Conservation (phyloP, 2,113 vertebrate genomes). For the Sebastes schlegelii region DNA sequence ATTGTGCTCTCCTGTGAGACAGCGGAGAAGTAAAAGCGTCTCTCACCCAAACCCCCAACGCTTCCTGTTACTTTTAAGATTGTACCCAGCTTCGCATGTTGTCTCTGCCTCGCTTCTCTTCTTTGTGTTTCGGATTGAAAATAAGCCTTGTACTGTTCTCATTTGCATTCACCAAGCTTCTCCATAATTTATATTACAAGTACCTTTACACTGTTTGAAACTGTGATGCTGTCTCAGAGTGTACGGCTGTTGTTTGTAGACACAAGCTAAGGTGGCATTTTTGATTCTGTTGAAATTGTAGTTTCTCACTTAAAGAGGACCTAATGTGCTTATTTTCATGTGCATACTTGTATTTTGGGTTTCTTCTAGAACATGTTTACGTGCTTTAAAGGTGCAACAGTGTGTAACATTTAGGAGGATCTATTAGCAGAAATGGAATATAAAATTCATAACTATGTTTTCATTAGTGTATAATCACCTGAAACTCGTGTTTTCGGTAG, state of each 20-base stretch:
- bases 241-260: conserved; percentile 28
- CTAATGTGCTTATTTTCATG: too few species aligned
- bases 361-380: too few species aligned
- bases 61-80: conserved; percentile 51
- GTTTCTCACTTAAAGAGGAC: neutral
- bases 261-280: neutral
- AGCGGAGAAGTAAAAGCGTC: conserved; percentile 38
- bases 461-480: too few species aligned
- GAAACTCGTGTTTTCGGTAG: too few species aligned
- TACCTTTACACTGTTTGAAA: conserved; percentile 47
- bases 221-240: conserved; percentile 13
- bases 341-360: too few species aligned
- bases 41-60: conserved; percentile 41
- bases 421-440: too few species aligned
- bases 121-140: conserved; percentile 47
- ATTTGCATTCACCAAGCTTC: conserved; percentile 65
- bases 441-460: too few species aligned
- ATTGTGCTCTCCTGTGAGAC: conserved; percentile 43
- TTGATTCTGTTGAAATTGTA: neutral
- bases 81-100: conserved; percentile 41
- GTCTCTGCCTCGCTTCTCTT: conserved; percentile 40
- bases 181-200: conserved; percentile 73
- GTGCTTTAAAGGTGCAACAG: too few species aligned
- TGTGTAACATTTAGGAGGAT: too few species aligned
- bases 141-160: conserved; percentile 45